Percentiles rank a stretch among this genome's conserved stretches.
Conservation (phyloP, 2,113 vertebrate genomes). For the Rhagologus leucostigma region DNA sequence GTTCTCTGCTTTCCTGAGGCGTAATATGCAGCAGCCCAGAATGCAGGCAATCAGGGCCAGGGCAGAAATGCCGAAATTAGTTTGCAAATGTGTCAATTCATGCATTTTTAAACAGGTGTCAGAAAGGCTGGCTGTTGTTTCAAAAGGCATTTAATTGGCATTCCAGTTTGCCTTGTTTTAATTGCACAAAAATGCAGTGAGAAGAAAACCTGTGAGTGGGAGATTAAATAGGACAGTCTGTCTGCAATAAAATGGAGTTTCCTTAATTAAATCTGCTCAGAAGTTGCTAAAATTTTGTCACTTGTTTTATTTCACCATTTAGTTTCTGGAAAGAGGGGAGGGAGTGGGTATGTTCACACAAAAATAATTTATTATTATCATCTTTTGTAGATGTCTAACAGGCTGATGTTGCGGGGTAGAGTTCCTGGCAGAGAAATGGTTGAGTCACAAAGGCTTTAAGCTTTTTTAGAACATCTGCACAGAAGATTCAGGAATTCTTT, state of each 20-base stretch:
- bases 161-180: slow-evolving; percentile 37
- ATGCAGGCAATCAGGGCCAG: not conserved
- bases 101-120: slow-evolving; percentile 29
- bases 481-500: not conserved
- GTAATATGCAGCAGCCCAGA: not conserved
- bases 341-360: not conserved
- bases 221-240: slow-evolving; percentile 28
- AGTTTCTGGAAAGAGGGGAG: not conserved
- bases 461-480: not conserved
- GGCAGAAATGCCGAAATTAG: not conserved
- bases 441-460: not conserved
- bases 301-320: not conserved
- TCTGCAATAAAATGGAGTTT: slow-evolving; percentile 9
- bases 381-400: not conserved
- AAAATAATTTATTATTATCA: not conserved
- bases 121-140: not conserved
- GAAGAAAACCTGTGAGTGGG: not conserved
- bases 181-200: slow-evolving; percentile 41
- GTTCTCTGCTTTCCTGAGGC: not conserved
- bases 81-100: slow-evolving; percentile 13
- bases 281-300: not conserved
- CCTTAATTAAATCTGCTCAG: slow-evolving; percentile 25
- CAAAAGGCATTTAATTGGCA: slow-evolving; percentile 11
- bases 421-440: not conserved
- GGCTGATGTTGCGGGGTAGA: not conserved